Evolutionary conservation across 2,797 vertebrate species (phyloP), one percentile per base, ranked within the genome.

Genomic region (Mormyrus proboscirostris): DNA sequence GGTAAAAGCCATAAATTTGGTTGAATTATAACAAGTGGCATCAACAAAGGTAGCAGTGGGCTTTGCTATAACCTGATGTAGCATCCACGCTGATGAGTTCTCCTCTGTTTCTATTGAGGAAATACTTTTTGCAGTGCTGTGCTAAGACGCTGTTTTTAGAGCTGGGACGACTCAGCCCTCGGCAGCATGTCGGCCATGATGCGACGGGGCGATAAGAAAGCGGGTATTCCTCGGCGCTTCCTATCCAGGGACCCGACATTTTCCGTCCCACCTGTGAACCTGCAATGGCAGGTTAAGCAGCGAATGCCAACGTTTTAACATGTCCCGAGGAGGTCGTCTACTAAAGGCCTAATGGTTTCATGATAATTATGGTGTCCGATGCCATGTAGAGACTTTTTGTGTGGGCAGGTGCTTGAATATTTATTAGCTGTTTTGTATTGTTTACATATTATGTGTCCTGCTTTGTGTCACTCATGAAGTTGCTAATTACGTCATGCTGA

Each of bases 191-290:
- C 90, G 51, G 86, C 90, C 88, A 44, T 59, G 87, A 89, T 89
- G 55, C 29, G 38, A 29, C 22, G 49, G 2, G 8, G 90, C 82
- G 90, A 90, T 91, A 90, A 91, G 88, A 83, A 88, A 38, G 69
- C n/a, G 85, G 90, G 91, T 90, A 91, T 91, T 90, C 90, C 89
- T 51, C n/a, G n/a, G 50, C 84, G 89, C 89, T 86, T 88, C 69
- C 88, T 89, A 91, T 92, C 89, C 49, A 50, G 83, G 85, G 92
- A 91, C 90, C 91, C 90, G 90, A 88, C 50, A 59, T 90, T 90
- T 88, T 90, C 86, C 38, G 53, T 57, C 86, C 87, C 83, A 91
- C 89, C 89, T 91, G 73, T 91, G 89, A 90, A 91, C 57, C 69
- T 88, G 83, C 87, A 88, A 90, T 90, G 90, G 76, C 88, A 88